phyloP scores from a whole-genome alignment of 2,113 vertebrate genomes.

The Gymnogyps californianus region DNA sequence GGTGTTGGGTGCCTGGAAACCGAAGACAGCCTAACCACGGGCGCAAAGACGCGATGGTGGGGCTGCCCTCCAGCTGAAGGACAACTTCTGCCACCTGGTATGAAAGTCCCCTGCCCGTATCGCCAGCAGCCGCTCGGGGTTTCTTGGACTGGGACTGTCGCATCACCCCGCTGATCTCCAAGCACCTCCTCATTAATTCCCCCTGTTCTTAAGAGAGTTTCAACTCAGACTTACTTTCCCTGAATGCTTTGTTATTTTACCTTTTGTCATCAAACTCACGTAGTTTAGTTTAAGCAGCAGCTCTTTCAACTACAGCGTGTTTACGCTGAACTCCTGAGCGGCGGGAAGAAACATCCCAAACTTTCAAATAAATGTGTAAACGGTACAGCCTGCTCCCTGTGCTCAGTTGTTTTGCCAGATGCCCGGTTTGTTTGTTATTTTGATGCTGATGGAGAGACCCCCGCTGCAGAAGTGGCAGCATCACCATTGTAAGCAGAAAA shows the following conservation, averaged over 20 bases:
- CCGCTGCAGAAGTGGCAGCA: neutral
- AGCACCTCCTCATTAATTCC: neutral
- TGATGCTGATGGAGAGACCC: neutral
- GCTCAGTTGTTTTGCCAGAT: neutral
- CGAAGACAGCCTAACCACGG: accelerated
- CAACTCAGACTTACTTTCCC: neutral
- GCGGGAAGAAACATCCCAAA: neutral
- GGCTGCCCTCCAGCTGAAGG: neutral
- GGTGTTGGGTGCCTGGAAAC: neutral
- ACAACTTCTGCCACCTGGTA: neutral
- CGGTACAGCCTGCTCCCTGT: neutral
- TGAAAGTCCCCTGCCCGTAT: neutral
- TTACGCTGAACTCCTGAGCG: neutral
- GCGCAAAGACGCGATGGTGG: accelerated
- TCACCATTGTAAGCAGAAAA: neutral
- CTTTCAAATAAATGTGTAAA: neutral
- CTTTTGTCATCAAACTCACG: neutral
- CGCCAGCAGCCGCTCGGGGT: neutral
- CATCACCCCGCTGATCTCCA: neutral
- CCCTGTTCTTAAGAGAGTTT: neutral
- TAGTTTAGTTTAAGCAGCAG: neutral
- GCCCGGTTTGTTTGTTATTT: neutral
- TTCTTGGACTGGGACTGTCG: neutral
- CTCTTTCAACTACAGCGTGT: neutral
- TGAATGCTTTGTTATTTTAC: neutral